Evolutionary conservation across 2,888 invertebrate genomes (phyloP).

Genomic region (Synergus umbraculus): DNA sequence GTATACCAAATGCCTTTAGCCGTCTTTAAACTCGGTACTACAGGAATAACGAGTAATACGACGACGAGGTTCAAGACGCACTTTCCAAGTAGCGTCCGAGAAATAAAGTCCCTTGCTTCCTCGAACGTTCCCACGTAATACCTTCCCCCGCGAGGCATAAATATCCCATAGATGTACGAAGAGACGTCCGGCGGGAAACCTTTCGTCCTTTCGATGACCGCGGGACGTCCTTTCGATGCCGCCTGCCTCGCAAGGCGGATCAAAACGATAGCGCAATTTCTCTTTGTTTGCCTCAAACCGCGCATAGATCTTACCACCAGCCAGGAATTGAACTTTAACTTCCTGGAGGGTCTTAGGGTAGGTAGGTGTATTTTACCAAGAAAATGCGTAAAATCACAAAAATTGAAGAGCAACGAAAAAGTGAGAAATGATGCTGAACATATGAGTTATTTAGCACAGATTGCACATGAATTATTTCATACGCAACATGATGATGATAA

Average conservation of each 20-base stretch:
- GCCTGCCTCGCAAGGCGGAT: constrained; percentile 3
- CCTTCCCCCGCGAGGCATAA: constrained; percentile 29
- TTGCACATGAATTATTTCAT: too few species aligned
- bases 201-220: constrained; percentile 40
- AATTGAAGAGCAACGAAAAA: too few species aligned
- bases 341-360: not conserved
- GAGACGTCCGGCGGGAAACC: constrained; percentile 38
- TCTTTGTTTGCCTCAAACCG: constrained; percentile 11
- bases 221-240: constrained; percentile 39
- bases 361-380: not conserved
- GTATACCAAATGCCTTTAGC: constrained; percentile 31
- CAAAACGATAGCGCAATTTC: constrained; percentile 3
- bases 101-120: constrained; percentile 36
- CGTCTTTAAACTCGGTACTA: constrained; percentile 33
- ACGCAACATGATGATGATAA: too few species aligned
- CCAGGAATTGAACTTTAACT: not conserved
- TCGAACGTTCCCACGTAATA: constrained; percentile 40
- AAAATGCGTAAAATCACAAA: too few species aligned
- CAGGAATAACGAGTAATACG: constrained; percentile 31
- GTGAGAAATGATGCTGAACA: too few species aligned
- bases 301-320: not conserved
- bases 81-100: constrained; percentile 28
- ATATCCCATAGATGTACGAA: constrained; percentile 21
- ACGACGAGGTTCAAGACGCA: constrained; percentile 27
- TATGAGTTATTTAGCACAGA: too few species aligned